Base-by-base conservation (phyloP, 2,888 invertebrate genomes). In the Odontomyia ornata region DNA sequence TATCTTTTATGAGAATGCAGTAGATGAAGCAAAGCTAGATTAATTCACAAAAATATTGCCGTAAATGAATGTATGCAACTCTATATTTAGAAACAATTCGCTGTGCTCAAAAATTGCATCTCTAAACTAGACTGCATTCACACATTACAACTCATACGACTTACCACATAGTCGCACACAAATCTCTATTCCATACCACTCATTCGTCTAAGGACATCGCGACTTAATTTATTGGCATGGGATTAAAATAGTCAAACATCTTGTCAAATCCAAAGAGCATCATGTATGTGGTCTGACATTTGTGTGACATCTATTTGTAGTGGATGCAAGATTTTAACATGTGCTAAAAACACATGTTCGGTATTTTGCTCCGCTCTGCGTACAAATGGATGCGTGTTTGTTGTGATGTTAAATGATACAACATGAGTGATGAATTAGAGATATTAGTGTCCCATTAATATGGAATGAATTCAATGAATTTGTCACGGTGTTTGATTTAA, bases 191-290 rank as follows among this genome's bases (percentile, higher is more conserved):
- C 36, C 36, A 36, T 36, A 36, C 36, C 36, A 18, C 52, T 5
- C 52, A 62, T 15, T 25, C 25, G 69, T n/a, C 9, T 69, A 47
- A 43, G 52, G 47, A n/a, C 27, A n/a, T 64, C 84, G 83, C 84
- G 81, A 81, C 83, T 84, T 84, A 84, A 84, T 84, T 84, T 85
- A 84, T 85, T 85, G 84, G 85, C 84, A 80, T 82, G 80, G 83
- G 84, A 85, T 84, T 85, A 85, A 82, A 83, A 83, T 83, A 84
- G 85, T 84, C 85, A 85, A 83, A 86, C 82, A 83, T 81, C 83
- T 83, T 84, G 84, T 85, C 85, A 84, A 82, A 79, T 83, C 81
- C 81, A 81, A 47, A 9, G 46, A 75, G 64, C 75, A 75, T 75
- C 46, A 64, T 75, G 75, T 75, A 23, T 72, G n/a, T n/a, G 36